Conservation (phyloP, 2,888 invertebrate species). For the Zhuqinia jingwanae region DNA sequence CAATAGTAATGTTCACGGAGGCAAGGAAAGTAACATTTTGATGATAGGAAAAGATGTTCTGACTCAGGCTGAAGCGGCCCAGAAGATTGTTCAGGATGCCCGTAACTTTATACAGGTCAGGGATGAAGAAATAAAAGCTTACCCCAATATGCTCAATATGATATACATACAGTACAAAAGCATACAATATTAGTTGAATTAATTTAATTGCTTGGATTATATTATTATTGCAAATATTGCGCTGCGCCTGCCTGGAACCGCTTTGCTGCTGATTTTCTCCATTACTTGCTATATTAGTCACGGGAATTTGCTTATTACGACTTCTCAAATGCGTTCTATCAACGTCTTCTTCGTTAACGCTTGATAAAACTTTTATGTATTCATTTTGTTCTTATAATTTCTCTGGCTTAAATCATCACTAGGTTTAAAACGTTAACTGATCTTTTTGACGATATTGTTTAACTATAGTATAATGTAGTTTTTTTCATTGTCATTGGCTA, state of each 20-base stretch:
- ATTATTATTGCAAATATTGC: background rate
- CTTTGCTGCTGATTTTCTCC: background rate
- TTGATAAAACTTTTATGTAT: too few species aligned
- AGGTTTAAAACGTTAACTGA: too few species aligned
- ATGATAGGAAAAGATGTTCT: conserved; percentile 84
- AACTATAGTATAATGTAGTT: too few species aligned
- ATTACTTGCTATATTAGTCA: too few species aligned
- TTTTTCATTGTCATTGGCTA: too few species aligned
- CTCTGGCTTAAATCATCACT: too few species aligned
- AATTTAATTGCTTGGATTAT: conserved; percentile 10
- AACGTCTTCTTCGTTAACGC: too few species aligned
- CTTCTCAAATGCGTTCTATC: too few species aligned
- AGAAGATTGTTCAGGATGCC: conserved; percentile 89
- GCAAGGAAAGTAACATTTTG: conserved; percentile 60
- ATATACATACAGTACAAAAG: conserved; percentile 1
- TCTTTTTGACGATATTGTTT: too few species aligned
- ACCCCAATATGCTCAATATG: background rate
- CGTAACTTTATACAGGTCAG: conserved; percentile 84
- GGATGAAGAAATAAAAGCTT: conserved; percentile 30
- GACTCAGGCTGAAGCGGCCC: conserved; percentile 91
- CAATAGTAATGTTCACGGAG: conserved; percentile 83
- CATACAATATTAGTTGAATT: too few species aligned
- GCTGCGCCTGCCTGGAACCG: background rate
- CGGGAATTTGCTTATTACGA: too few species aligned
- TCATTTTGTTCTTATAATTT: too few species aligned